These are phyloP conservation scores for Meloidogyne exigua DNA, from an alignment of 1,140 invertebrate genomes.

Conservation along the genomic window DNA sequence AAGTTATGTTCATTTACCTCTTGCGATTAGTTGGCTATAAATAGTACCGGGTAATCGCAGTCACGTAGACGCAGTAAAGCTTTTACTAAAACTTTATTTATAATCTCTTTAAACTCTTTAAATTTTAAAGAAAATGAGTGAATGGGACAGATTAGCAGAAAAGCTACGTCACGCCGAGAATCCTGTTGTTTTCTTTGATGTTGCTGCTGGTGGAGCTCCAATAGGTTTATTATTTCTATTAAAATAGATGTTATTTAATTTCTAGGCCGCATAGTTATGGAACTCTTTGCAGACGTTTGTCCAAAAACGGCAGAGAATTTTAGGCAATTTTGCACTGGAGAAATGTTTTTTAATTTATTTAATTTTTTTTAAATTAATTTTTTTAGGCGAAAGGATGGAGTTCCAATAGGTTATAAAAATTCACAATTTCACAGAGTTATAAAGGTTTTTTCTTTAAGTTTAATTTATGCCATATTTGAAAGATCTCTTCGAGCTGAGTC, in stretches of 20 bases:
- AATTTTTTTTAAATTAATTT: background rate
- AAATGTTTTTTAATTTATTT: slow-evolving; percentile 66
- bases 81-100: too few species aligned
- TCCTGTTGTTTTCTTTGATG: slow-evolving; percentile 83
- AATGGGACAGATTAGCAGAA: slow-evolving; percentile 59
- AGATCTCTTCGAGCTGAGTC: too few species aligned
- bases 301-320: slow-evolving; percentile 89
- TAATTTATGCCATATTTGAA: too few species aligned
- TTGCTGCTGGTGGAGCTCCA: slow-evolving; percentile 68
- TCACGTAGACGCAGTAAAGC: too few species aligned
- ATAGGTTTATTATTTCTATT: slow-evolving; percentile 71
- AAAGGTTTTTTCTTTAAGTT: slow-evolving; percentile 69
- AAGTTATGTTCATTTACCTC: too few species aligned
- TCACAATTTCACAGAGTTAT: slow-evolving; percentile 95
- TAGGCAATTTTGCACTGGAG: slow-evolving; percentile 94
- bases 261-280: slow-evolving; percentile 78
- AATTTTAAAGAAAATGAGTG: slow-evolving; percentile 51
- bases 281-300: slow-evolving; percentile 91
- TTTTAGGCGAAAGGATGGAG: slow-evolving; percentile 73
- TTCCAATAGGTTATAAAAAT: slow-evolving; percentile 94
- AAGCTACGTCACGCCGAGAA: slow-evolving; percentile 80
- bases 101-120: background rate
- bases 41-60: too few species aligned
- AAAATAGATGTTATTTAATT: background rate
- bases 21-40: too few species aligned